Percentiles rank a stretch among this genome's conserved stretches.
Evolutionary conservation across 2,797 vertebrate genomes (phyloP).

Genomic region (Petrocephalus sullivani): DNA sequence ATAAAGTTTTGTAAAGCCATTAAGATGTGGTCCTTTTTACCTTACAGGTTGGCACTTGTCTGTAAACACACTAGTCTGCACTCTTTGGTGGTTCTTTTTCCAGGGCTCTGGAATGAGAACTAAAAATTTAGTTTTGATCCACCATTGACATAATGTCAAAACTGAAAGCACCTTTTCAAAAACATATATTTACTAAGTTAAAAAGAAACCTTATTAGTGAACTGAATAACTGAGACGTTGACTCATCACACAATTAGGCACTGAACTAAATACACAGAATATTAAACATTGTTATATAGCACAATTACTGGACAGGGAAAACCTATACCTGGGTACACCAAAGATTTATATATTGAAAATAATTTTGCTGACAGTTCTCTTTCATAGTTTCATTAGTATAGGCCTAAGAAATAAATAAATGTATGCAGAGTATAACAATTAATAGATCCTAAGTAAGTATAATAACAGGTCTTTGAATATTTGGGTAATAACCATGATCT

Average conservation of each 20-base stretch:
- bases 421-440: background rate
- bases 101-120: constrained; percentile 31
- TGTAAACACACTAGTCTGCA: constrained; percentile 8
- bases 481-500: background rate
- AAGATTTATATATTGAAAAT: background rate
- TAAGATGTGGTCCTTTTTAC: background rate
- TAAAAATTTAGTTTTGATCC: constrained; percentile 32
- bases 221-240: background rate
- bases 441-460: background rate
- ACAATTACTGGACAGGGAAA: background rate
- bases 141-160: constrained; percentile 38
- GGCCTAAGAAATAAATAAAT: background rate
- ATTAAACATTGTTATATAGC: background rate
- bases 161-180: constrained; percentile 5
- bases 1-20: background rate
- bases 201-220: background rate
- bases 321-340: background rate
- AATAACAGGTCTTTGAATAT: background rate
- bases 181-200: background rate
- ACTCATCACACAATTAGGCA: background rate
- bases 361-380: background rate
- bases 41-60: constrained; percentile 36
- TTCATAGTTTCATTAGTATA: background rate
- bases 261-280: background rate
- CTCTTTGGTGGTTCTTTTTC: constrained; percentile 35